Evolutionary conservation across 2,797 vertebrate genomes (phyloP), one percentile per base, ranked within the genome.

Genomic region (Lateolabrax maculatus): DNA sequence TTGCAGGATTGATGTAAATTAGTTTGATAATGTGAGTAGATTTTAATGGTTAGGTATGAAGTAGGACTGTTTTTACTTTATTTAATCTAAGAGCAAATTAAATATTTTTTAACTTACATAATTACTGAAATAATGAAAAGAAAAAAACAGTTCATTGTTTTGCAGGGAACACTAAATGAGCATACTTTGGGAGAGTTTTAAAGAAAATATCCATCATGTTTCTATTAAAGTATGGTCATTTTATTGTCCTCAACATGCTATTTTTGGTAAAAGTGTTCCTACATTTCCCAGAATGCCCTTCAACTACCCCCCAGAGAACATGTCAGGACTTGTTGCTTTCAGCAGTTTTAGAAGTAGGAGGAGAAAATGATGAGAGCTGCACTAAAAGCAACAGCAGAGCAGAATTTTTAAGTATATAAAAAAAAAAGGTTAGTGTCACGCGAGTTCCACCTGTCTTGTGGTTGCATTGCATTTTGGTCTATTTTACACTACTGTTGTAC

Each of bases 271-370:
- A n/a, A 4, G 2, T 31, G 25, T 29, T 87, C 74, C 85, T 85
- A 71, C 68, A 81, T 80, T 80, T 87, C 86, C 84, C 85, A 90
- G 34, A 77, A 80, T 81, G 44, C 81, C 34, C 46, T 75, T 72
- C 25, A 72, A n/a, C 57, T 13, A 12, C 23, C 61, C 57, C 68
- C 49, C 9, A 49, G 37, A 16, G 61, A 86, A 83, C 79, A 44
- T 71, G 86, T 79, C 84, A 46, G 56, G 71, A 77, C 84, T 80
- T 83, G 85, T 79, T 49, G 62, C 75, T 75, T 36, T 68, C 25
- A 80, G 78, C 57, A 51, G 43, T 67, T 85, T 46, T 12, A 62
- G 36, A 8, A 68, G 44, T 19, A 36, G 51, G 61, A 76, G 41
- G 13, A 69, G 57, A 58, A 78, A 48, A 69, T 29, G 55, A 67